Evolutionary conservation across 2,888 invertebrate species (phyloP).

Genomic region (Dryocosmus kuriphilus): DNA sequence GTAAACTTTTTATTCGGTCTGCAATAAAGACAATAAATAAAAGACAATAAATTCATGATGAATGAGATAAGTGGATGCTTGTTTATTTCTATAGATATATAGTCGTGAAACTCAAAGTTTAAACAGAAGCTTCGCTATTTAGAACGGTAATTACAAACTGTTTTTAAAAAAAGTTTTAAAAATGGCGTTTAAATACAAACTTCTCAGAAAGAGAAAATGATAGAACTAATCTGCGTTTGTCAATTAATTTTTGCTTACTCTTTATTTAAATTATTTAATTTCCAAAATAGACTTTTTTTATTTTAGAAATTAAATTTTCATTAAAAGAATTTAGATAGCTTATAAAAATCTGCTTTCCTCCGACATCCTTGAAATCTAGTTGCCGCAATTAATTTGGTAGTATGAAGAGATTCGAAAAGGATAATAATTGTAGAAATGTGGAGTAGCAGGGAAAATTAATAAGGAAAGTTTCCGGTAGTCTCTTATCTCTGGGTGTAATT

Average conservation of each 20-base stretch:
- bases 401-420: background rate
- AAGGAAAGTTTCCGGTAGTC: slow-evolving; percentile 30
- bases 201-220: too few species aligned
- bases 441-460: slow-evolving; percentile 33
- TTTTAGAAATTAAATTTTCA: too few species aligned
- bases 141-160: background rate
- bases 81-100: background rate
- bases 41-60: background rate
- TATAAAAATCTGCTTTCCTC: too few species aligned
- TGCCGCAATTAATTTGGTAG: background rate
- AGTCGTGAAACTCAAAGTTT: background rate
- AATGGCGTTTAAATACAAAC: background rate
- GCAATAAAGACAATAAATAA: background rate
- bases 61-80: slow-evolving; percentile 1
- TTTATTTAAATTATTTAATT: too few species aligned
- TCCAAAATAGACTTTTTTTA: too few species aligned
- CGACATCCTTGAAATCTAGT: background rate
- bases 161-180: background rate
- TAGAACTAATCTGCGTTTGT: too few species aligned
- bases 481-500: slow-evolving; percentile 20
- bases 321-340: too few species aligned
- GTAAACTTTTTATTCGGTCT: background rate
- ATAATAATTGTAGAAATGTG: slow-evolving; percentile 25
- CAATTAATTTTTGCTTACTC: too few species aligned
- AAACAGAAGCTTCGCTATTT: background rate